phyloP scores from a whole-genome alignment of 2,797 vertebrate species.

The Scleropages formosus region DNA sequence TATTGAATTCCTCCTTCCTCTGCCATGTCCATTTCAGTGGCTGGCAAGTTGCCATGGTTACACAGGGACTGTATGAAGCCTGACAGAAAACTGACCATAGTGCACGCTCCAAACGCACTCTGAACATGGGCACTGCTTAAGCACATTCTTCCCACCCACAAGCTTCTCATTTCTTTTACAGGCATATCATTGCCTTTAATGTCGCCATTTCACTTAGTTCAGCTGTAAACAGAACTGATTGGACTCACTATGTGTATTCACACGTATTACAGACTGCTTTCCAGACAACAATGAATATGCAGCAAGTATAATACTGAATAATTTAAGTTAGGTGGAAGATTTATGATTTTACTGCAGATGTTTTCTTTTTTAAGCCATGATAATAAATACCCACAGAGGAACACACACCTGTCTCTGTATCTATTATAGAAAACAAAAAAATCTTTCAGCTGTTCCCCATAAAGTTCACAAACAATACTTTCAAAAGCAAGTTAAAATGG shows the following conservation, averaged over 20 bases:
- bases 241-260: neutral
- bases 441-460: neutral
- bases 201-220: neutral
- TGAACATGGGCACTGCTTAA: neutral
- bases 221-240: neutral
- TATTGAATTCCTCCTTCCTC: constrained; percentile 19
- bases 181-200: neutral
- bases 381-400: neutral
- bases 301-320: neutral
- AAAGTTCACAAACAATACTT: too few species aligned
- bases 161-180: neutral
- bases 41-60: constrained; percentile 56
- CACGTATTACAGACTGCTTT: neutral
- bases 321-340: neutral
- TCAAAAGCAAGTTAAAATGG: too few species aligned
- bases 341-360: constrained; percentile 16
- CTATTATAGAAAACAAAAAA: neutral
- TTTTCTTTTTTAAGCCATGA: neutral
- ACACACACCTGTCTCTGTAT: neutral
- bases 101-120: neutral
- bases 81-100: neutral
- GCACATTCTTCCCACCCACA: neutral
- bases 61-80: constrained; percentile 25
- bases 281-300: neutral
- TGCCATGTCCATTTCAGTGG: constrained; percentile 40